Base-by-base conservation (phyloP, 2,113 vertebrate genomes). In the Crotophaga sulcirostris region DNA sequence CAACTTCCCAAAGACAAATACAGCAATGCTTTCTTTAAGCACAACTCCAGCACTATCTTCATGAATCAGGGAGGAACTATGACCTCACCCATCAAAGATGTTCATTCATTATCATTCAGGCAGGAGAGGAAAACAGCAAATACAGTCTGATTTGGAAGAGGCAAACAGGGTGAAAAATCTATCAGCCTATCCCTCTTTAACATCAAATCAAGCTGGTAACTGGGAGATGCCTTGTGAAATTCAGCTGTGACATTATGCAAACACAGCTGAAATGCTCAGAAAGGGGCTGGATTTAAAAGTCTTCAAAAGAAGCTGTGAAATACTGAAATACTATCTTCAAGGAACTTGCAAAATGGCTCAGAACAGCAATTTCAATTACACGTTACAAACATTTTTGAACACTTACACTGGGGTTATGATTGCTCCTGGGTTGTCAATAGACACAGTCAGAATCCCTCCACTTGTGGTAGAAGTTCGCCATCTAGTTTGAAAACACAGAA, bases 361-460 rank as follows among this genome's bases (percentile, higher is more conserved):
- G 20, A 85, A 33, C 26, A 89, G 9, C 0, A 1, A 59, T 45
- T 85, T 72, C 31, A 42, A 80, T 16, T 82, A 63, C 3, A 88
- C 15, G 56, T 51, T 54, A 73, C 58, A 80, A 84, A 70, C 26
- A 63, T 60, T 12, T 68, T 2, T 70, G 31, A 70, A 52, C 85
- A 97, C 98, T 98, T 97, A 99, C 99, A 99, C 96, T 4, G 99
- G 98, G 60, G 98, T 98, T 63, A 98, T 98, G 91, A 98, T 98
- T 78, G 99, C 99, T 96, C 98, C 98, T 60, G 99, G 99, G 94
- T 99, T 99, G 97, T 99, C 99, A 92, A 99, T 99, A 11, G 99
- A 99, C 28, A 99, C 98, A 1, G 99, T 99, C 86, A 99, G 95
- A 94, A 99, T 98, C 28, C 99, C 99, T 93, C 97, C 98, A 95